Base-by-base conservation (phyloP, 2,888 invertebrate species). In the Ischnura elegans region DNA sequence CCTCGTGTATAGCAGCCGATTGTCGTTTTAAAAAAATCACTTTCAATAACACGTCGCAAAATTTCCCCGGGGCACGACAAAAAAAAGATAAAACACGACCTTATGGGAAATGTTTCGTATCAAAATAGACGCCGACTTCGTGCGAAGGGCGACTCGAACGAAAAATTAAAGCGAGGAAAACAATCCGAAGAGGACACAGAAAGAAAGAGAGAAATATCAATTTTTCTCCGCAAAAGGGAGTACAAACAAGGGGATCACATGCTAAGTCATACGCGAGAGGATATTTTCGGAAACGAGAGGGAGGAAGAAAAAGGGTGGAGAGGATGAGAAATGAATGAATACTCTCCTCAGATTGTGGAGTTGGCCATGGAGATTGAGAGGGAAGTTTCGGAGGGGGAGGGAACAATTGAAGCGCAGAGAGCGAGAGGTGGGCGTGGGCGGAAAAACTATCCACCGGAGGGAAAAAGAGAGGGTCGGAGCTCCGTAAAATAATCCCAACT, bases 401-500 rank as follows among this genome's bases (percentile, higher is more conserved):
- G 4, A 10, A 1, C 76, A 13, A 76, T 43, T 43, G 10, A 66
- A 42, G 42, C 42, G 42, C 8, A 21, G 55, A 61, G 42, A 51
- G 36, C 10, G n/a, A 0, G 45, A 45, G 86, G 46, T 3, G 43
- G 86, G 42, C 45, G 43, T 13, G 8, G 43, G 13, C 45, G 86
- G 45, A 46, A 16, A n/a, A 36, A 51, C 51, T 51, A 51, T 19
- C 51, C 16, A 1, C 16, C 8, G 13, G 47, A 47, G 66, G 2
- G 21, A 21, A 43, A 42, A 13, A 46, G 46, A 43, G 86, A 45
- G 86, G 45, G n/a, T 45, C 86, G 19, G 43, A 19, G 5, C 86
- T 87, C 87, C 36, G 90, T 90, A 90, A 90, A 90, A 90, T 90
- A 90, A 90, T 90, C 61, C 90, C 90, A 61, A 87, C 87, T 87